Percentiles rank a stretch among this genome's conserved stretches.
Conservation (phyloP, 2,888 invertebrate species). For the Adineta ricciae region DNA sequence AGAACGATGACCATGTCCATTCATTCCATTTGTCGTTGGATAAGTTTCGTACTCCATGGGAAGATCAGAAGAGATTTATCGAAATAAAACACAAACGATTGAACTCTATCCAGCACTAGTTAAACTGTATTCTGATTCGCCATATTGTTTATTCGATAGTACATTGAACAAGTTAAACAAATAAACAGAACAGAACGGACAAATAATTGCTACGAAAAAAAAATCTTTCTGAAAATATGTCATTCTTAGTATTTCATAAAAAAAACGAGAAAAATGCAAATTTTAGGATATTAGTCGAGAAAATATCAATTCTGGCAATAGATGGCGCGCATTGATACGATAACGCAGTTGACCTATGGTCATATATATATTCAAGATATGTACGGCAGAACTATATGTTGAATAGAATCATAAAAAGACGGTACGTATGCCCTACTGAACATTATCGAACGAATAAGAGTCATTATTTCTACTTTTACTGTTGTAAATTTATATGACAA, state of each 20-base stretch:
- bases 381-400: too few relatives aligned
- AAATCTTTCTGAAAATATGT: not conserved
- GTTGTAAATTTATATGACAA: too few relatives aligned
- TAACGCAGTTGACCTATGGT: too few relatives aligned
- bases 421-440: too few relatives aligned
- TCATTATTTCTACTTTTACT: too few relatives aligned
- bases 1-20: not conserved
- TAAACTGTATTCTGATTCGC: not conserved
- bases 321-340: too few relatives aligned
- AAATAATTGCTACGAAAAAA: not conserved
- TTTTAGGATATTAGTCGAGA: too few relatives aligned
- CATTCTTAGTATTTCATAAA: not conserved
- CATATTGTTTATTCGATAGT: slow-evolving; percentile 2
- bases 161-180: not conserved
- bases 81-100: not conserved
- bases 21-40: not conserved
- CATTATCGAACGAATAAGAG: too few relatives aligned
- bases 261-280: not conserved
- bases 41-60: not conserved
- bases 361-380: too few relatives aligned
- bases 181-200: not conserved
- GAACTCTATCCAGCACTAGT: not conserved
- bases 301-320: too few relatives aligned
- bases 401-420: too few relatives aligned
- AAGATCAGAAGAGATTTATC: not conserved